Percentiles rank a stretch among this genome's conserved stretches.
phyloP scores from a whole-genome alignment of 2,888 invertebrate genomes.

The Lasioglossum figueresi region DNA sequence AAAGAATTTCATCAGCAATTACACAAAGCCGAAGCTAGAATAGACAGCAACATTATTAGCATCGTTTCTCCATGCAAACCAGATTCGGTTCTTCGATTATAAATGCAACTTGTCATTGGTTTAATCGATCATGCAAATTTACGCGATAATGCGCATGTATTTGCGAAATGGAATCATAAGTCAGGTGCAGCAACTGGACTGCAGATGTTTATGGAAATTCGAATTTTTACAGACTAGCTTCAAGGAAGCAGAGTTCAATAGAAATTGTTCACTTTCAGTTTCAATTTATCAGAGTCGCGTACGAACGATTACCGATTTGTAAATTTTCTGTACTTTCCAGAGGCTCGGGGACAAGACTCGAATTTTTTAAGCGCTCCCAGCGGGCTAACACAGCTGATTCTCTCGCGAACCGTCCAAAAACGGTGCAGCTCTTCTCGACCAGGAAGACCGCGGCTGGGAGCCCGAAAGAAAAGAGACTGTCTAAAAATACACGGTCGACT shows the following conservation, averaged over 20 bases:
- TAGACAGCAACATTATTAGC: neutral
- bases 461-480: constrained; percentile 55
- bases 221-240: neutral
- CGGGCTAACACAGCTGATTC: neutral
- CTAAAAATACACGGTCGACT: constrained; percentile 78
- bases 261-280: neutral
- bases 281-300: too few relatives aligned
- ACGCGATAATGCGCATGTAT: neutral
- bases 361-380: neutral
- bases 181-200: neutral
- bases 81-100: neutral
- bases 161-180: neutral
- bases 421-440: constrained; percentile 36
- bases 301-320: neutral
- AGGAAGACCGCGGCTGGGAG: constrained; percentile 53
- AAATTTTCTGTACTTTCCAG: neutral
- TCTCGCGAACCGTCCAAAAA: neutral
- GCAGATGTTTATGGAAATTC: neutral
- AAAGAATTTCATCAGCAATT: neutral
- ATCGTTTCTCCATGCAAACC: neutral
- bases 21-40: neutral
- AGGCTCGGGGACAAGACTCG: neutral
- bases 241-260: neutral
- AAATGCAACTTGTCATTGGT: neutral
- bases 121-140: neutral